These are phyloP conservation scores for Arbacia lixula DNA, from an alignment of 53 echinoderm and acorn worm genomes.

Conservation along the genomic window DNA sequence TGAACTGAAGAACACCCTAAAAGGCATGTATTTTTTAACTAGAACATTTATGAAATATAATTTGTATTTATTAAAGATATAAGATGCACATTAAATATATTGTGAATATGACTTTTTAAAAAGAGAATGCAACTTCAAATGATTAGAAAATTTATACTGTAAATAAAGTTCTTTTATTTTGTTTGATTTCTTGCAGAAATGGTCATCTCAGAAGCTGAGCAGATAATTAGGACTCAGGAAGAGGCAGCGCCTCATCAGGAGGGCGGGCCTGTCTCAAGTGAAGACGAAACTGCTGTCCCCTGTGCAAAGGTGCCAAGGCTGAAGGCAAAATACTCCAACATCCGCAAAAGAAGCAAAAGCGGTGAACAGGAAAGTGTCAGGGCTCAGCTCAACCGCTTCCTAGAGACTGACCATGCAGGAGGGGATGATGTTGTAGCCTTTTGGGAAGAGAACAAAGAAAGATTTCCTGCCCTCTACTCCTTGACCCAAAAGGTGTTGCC, in stretches of 20 bases:
- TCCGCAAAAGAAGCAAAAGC: neutral
- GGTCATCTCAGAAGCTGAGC: constrained; percentile 38
- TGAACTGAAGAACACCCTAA: constrained; percentile 7
- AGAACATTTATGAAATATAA: too few species aligned
- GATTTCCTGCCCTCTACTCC: constrained; percentile 8
- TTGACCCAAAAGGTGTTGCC: constrained; percentile 18
- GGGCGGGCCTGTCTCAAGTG: neutral
- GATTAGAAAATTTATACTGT: neutral
- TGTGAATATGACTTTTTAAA: neutral
- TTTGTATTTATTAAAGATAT: too few species aligned
- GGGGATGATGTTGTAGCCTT: constrained; percentile 6
- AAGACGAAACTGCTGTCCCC: constrained; percentile 34
- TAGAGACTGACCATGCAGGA: constrained; percentile 4
- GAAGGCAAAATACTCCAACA: constrained; percentile 26
- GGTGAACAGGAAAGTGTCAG: constrained; percentile 12
- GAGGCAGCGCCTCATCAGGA: neutral
- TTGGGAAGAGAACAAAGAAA: constrained; percentile 12
- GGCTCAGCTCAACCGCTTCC: constrained; percentile 29
- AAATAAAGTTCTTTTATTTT: constrained; percentile 3
- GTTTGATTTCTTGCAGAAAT: constrained; percentile 26
- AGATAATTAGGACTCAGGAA: neutral
- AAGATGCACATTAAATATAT: neutral
- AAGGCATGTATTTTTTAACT: neutral
- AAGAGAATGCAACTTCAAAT: neutral
- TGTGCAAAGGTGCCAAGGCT: constrained; percentile 25